Evolutionary conservation across 2,113 vertebrate genomes (phyloP).

Genomic region (Tachycineta bicolor): DNA sequence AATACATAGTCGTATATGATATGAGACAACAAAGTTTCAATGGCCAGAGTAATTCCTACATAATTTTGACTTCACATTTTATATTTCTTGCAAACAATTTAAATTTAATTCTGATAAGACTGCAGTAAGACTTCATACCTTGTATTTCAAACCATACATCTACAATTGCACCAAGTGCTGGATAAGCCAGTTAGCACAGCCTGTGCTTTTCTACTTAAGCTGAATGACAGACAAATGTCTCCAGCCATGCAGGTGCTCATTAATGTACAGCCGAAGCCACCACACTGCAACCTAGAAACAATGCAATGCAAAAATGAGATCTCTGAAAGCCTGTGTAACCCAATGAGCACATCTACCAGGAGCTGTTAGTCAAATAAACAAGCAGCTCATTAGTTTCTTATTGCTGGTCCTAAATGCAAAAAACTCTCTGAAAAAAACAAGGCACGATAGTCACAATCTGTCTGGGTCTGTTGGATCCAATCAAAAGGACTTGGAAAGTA

Average conservation of each 20-base stretch:
- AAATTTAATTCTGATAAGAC: background rate
- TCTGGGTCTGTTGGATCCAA: conserved; percentile 47
- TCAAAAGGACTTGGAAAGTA: conserved; percentile 37
- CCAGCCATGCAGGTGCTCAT: background rate
- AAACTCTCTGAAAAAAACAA: conserved; percentile 63
- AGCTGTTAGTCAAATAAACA: conserved; percentile 71
- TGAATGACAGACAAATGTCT: background rate
- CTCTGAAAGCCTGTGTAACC: background rate
- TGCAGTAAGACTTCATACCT: background rate
- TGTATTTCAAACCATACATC: background rate
- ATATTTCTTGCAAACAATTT: background rate
- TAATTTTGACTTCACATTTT: background rate
- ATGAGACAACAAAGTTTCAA: background rate
- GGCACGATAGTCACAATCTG: conserved; percentile 66
- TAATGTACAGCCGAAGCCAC: conserved; percentile 9
- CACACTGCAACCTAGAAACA: conserved; percentile 66
- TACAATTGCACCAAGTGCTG: background rate
- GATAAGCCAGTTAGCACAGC: background rate
- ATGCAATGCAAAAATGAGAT: conserved; percentile 61
- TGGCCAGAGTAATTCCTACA: background rate
- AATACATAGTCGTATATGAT: background rate
- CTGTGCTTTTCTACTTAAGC: background rate
- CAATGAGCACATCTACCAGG: conserved; percentile 12
- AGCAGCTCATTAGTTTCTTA: conserved; percentile 72
- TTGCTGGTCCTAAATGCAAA: conserved; percentile 73